Evolutionary conservation across 2,888 invertebrate genomes (phyloP), one percentile per base, ranked within the genome.

Genomic region (Metellina segmentata): DNA sequence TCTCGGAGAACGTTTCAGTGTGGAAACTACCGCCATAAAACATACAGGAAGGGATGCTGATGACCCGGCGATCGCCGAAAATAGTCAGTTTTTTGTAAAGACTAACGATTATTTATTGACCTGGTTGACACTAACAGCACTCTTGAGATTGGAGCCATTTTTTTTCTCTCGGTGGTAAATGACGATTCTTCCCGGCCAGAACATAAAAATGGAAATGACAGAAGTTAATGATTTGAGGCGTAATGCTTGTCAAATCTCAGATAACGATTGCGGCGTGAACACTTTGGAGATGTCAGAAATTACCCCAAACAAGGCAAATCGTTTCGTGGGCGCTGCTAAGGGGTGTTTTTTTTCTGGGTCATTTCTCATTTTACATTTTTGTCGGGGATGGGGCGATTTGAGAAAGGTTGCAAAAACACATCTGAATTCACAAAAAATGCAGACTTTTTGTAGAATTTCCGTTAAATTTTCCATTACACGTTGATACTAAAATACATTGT

Each of bases 21-120:
- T 61, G 53, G 19, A 61, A 79, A 79, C 20, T 61, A 20, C 13
- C 53, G 79, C 61, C 61, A 19, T 61, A 79, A 61, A 53, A 61
- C 20, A 79, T 8, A 69, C 61, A 7, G 34, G 34, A 20, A 69
- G 49, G 49, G 19, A 34, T 34, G 61, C 13, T 79, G 79, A 79
- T 79, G 53, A 79, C 49, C 61, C 34, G 0, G 52, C 51, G 34
- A 34, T 34, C 34, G 4, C 34, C 34, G 16, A 61, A 61, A 78
- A 49, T 13, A 77, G 49, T 48, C 49, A 49, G 16, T 51, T 16
- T 2, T 20, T 79, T 13, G 19, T 20, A 53, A 79, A 77, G 13
- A 7, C 34, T 79, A 81, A 81, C 70, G 69, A 81, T 81, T 81
- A 81, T 81, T 81, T 81, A 81, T 81, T 13, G 70, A 49, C 49